Base-by-base conservation (phyloP, 1,140 invertebrate species). In the Parasteatoda tepidariorum region DNA sequence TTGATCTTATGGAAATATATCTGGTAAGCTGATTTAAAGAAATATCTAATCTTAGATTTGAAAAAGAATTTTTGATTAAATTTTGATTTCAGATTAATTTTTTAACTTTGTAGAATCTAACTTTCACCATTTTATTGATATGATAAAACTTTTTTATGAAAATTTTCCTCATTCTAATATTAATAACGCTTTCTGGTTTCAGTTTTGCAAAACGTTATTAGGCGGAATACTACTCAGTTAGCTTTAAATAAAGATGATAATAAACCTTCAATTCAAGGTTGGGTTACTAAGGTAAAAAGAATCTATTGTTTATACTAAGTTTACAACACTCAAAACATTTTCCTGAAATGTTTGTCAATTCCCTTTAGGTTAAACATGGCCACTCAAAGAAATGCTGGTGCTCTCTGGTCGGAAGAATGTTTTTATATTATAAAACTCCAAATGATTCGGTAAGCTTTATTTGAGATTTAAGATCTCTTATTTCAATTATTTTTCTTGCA, bases 351-450 rank as follows among this genome's bases (percentile, higher is more conserved):
- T 33, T n/a, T 57, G 13, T 22, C 22, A 28, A 55, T 22, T 70
- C 22, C 48, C 11, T 31, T 57, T 38, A 85, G 84, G 84, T 85
- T 9, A 97, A 97, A 89, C 97, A 98, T 89, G 97, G 97, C 0
- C 95, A 97, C 89, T 94, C 96, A 0, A 96, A 96, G 88, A 95
- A 95, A 87, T 97, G 96, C 88, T 98, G 96, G 96, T 98, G 96
- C 89, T 94, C 97, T 66, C 91, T 98, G 11, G 93, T 98, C 26
- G 96, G 96, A 67, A 97, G 97, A 91, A 97, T 97, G 93, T 97
- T 98, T 90, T 92, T 98, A n/a, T 98, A 98, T 90, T 98, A 97
- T 90, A 98, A 96, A 89, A 93, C 93, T 24, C 94, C 96, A 1
- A 93, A 93, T 31, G 96, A 98, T 88, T 95, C 93, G 18, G 84